These are phyloP conservation scores for Hyposoter dolosus DNA, from an alignment of 2,888 invertebrate species.

Conservation along the genomic window DNA sequence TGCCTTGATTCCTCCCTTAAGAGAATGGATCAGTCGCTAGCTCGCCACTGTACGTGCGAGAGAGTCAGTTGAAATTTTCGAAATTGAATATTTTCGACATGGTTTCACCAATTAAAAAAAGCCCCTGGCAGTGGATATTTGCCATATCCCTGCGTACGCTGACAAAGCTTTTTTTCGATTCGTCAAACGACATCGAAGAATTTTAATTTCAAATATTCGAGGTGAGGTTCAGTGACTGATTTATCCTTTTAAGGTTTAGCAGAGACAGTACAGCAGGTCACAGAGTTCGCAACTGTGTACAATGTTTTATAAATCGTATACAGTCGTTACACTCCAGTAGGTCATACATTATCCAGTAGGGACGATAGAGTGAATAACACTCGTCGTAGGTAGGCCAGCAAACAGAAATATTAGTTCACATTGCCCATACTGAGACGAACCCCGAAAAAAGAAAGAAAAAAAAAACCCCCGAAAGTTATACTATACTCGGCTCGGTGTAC, in stretches of 20 bases:
- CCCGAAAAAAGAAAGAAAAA: constrained; percentile 40
- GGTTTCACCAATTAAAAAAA: too few species aligned
- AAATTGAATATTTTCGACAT: too few species aligned
- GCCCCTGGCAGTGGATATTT: not conserved
- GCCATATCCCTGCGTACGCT: not conserved
- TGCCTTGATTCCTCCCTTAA: too few species aligned
- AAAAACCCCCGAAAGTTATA: constrained; percentile 68
- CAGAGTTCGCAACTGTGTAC: not conserved
- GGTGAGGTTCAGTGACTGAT: too few species aligned
- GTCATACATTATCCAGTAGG: constrained; percentile 40
- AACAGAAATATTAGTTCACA: constrained; percentile 52
- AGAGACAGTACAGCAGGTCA: not conserved
- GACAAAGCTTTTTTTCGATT: too few species aligned
- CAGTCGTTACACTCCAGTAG: not conserved
- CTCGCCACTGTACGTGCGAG: too few species aligned
- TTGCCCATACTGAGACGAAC: constrained; percentile 45
- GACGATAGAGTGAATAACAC: constrained; percentile 56
- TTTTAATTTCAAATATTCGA: too few species aligned
- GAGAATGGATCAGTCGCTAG: too few species aligned
- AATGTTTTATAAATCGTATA: constrained; percentile 3
- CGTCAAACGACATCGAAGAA: too few species aligned
- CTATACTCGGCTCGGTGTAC: constrained; percentile 29
- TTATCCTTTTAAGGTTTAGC: too few species aligned
- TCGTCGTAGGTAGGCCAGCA: constrained; percentile 13
- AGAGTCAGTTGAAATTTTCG: too few species aligned